These are phyloP conservation scores for Leptodactylus fallax DNA, from an alignment of 2,797 vertebrate species.

Conservation along the genomic window DNA sequence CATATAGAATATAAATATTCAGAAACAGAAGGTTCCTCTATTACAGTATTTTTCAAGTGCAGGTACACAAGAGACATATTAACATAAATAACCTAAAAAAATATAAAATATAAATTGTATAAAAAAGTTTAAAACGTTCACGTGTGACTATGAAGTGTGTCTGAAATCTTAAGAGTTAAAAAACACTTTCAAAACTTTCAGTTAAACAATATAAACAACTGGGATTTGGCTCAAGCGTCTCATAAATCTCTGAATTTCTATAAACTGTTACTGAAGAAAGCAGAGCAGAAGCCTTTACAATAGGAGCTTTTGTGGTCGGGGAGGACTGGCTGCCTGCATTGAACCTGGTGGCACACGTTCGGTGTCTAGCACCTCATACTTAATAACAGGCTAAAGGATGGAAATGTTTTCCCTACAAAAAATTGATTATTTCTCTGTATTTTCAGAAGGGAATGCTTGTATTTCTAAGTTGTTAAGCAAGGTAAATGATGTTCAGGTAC, in stretches of 20 bases:
- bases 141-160: too few relatives aligned
- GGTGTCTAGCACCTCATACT: background rate
- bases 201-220: too few relatives aligned
- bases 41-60: too few relatives aligned
- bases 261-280: background rate
- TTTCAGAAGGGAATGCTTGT: background rate
- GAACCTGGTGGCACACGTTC: background rate
- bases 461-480: background rate
- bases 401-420: constrained; percentile 1
- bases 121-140: too few relatives aligned
- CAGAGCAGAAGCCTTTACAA: background rate
- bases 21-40: too few relatives aligned
- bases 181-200: too few relatives aligned
- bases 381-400: background rate
- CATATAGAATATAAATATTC: too few relatives aligned
- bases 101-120: too few relatives aligned
- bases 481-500: background rate
- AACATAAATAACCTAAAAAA: too few relatives aligned
- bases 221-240: background rate
- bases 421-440: background rate
- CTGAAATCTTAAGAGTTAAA: too few relatives aligned
- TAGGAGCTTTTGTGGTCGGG: background rate
- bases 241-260: background rate
- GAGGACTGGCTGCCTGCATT: background rate
- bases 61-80: too few relatives aligned